Percentiles rank a stretch among this genome's conserved stretches.
Evolutionary conservation across 1,140 invertebrate species (phyloP).

Genomic region (Caenorhabditis briggsae): DNA sequence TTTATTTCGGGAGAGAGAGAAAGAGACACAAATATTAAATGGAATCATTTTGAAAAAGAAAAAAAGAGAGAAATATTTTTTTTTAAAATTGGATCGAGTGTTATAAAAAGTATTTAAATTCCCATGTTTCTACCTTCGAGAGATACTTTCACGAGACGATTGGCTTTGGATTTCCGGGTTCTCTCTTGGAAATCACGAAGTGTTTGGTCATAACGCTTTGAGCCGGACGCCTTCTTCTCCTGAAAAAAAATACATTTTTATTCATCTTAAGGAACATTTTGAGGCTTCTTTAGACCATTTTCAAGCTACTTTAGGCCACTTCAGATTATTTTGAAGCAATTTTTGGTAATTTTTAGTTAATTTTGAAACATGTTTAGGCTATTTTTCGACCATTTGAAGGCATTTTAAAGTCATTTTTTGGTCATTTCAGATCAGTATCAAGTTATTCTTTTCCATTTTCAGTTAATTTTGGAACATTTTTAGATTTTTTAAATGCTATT

Average conservation of each 20-base stretch:
- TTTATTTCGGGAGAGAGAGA: not conserved
- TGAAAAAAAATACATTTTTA: too few species aligned
- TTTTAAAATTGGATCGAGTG: not conserved
- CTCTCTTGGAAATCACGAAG: constrained; percentile 73
- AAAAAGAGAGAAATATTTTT: not conserved
- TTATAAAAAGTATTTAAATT: constrained; percentile 48
- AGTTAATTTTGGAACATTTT: not conserved
- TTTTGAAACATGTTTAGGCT: too few species aligned
- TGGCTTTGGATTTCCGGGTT: constrained; percentile 69
- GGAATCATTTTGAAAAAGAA: not conserved
- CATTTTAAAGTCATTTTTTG: too few species aligned
- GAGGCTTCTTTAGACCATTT: not conserved
- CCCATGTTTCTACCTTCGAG: constrained; percentile 70
- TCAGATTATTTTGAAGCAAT: too few species aligned
- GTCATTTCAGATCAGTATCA: too few species aligned
- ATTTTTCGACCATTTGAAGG: too few species aligned
- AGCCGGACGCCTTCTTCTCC: constrained; percentile 66
- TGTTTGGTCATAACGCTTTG: constrained; percentile 69
- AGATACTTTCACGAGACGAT: constrained; percentile 70
- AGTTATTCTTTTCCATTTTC: too few species aligned
- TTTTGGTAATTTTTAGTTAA: too few species aligned
- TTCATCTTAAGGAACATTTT: too few species aligned
- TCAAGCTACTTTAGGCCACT: too few species aligned
- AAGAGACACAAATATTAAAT: not conserved
- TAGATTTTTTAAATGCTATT: too few species aligned